These are phyloP conservation scores for Nomada fabriciana DNA, from an alignment of 2,888 invertebrate genomes.

Conservation along the genomic window DNA sequence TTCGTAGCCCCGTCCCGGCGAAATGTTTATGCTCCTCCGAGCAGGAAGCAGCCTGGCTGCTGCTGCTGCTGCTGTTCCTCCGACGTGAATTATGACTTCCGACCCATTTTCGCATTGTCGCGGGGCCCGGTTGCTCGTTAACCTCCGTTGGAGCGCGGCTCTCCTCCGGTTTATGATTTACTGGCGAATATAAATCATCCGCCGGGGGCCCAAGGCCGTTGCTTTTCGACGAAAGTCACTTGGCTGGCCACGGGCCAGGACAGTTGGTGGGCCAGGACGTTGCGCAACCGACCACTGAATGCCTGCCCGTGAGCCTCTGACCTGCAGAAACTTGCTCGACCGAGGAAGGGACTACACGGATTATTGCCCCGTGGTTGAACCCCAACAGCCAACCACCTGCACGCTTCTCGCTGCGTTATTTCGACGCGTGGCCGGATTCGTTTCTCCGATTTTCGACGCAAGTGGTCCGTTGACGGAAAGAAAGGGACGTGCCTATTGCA, in stretches of 20 bases:
- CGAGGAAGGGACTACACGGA: constrained; percentile 24
- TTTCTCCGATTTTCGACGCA: not conserved
- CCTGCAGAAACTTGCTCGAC: constrained; percentile 29
- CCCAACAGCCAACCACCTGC: constrained; percentile 54
- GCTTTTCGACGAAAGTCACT: constrained; percentile 39
- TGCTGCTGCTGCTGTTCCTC: constrained; percentile 47
- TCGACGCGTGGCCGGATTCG: constrained; percentile 35
- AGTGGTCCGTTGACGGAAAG: not conserved
- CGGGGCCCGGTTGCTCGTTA: constrained; percentile 47
- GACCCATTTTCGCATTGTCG: constrained; percentile 81
- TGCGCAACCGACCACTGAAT: constrained; percentile 47
- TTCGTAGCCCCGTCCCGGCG: constrained; percentile 61
- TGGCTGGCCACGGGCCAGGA: constrained; percentile 26
- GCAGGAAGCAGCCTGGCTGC: constrained; percentile 49
- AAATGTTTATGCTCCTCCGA: constrained; percentile 60
- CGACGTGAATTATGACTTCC: constrained; percentile 81
- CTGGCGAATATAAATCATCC: constrained; percentile 54
- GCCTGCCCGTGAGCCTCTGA: constrained; percentile 30
- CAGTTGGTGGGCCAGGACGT: constrained; percentile 28
- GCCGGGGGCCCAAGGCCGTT: constrained; percentile 16
- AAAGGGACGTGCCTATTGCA: too few relatives aligned
- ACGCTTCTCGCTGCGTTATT: not conserved
- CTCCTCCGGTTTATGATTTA: constrained; percentile 63
- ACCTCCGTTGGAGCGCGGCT: constrained; percentile 43
- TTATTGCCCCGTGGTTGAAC: constrained; percentile 31